Base-by-base conservation (phyloP, 2,888 invertebrate genomes). In the Cephalotes varians region DNA sequence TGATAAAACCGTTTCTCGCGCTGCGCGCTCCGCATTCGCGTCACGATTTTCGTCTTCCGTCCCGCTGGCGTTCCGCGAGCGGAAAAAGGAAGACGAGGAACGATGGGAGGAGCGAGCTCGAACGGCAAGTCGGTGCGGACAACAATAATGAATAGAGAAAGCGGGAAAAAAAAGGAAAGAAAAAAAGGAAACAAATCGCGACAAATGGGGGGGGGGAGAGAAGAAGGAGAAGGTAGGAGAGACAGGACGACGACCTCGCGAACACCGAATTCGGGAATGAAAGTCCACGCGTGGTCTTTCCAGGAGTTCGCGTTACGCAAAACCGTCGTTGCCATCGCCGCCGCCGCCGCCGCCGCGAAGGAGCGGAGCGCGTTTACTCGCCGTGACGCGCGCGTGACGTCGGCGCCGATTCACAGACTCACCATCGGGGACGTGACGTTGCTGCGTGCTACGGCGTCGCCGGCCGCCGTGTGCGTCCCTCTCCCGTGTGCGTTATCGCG, bases 361-460 rank as follows among this genome's bases (percentile, higher is more conserved):
- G 34, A 71, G 21, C 74, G 25, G 47, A 34, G 56, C 21, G 47
- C 40, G 56, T 21, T 56, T 56, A 37, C 44, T 56, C 71, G 76
- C 58, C 31, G 73, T 58, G 77, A 72, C 72, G 67, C 77, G 56
- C 56, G 60, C 25, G 65, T 77, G 74, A 81, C 84, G 81, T 69
- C 28, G 69, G 6, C 64, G 40, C 40, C 44, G 74, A 87, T 82
- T 81, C 51, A 64, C 69, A 51, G 34, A 83, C 88, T 88, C 82
- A 88, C 88, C 88, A 88, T 88, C 80, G 85, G 82, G 77, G 47
- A 73, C 40, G 81, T 85, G 76, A 58, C 80, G 67, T 79, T 81
- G 72, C 65, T 69, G 71, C 51, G 69, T 54, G 69, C 34, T 54
- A 44, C 69, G 54, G 56, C 54, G 69, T 69, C 64, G 40, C 64